Conservation (phyloP, 2,113 vertebrate species). For the Strix uralensis region DNA sequence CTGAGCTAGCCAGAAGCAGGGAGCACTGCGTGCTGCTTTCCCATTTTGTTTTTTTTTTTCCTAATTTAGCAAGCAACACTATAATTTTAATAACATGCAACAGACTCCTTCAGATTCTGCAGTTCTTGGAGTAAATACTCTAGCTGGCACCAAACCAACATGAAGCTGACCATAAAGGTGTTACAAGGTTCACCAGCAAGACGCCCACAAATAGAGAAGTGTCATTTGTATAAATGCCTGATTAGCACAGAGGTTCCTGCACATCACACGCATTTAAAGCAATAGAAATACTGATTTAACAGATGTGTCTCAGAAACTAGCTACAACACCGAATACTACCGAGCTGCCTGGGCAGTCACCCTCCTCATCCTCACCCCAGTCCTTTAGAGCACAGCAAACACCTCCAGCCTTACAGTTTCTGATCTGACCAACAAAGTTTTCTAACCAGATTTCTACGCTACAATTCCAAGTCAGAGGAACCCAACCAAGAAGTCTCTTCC, state of each 20-base stretch:
- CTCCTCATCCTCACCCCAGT: background rate
- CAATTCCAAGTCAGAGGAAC: background rate
- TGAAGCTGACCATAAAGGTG: background rate
- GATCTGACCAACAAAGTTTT: background rate
- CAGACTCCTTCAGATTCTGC: background rate
- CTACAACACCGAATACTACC: fast-evolving
- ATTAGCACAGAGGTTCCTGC: background rate
- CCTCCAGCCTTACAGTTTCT: background rate
- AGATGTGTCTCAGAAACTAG: background rate
- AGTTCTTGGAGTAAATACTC: background rate
- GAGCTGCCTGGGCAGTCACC: background rate
- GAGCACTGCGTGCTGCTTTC: background rate
- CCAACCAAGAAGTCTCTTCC: background rate
- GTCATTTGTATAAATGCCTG: background rate
- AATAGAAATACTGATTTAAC: background rate
- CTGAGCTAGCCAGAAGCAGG: background rate
- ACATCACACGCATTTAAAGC: background rate
- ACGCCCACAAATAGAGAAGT: background rate
- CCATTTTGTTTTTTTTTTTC: too few species aligned
- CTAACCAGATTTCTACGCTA: background rate
- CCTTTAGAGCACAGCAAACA: background rate
- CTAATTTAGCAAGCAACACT: background rate
- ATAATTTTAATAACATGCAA: background rate
- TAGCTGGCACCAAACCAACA: background rate
- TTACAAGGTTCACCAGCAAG: background rate